A percentile compares a stretch with the other conserved stretches of the same genome.
Evolutionary conservation across 1,140 invertebrate species (phyloP).

Genomic region (Rhagoletis pomonella): DNA sequence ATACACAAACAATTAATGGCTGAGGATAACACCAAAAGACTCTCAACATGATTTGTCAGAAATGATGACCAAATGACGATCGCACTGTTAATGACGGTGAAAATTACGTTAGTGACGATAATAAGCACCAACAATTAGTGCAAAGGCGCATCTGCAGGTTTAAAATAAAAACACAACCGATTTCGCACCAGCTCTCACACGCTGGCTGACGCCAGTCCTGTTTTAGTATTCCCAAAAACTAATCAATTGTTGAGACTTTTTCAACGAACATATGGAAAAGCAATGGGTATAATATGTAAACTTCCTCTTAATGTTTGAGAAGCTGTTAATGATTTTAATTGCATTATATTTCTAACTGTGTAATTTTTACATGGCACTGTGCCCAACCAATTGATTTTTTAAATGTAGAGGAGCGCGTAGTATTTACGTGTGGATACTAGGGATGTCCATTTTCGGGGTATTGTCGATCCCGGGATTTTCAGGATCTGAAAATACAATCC

Average conservation of each 20-base stretch:
- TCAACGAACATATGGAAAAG: slow-evolving; percentile 13
- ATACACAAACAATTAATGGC: slow-evolving; percentile 60
- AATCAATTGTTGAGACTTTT: slow-evolving; percentile 31
- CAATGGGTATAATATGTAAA: slow-evolving; percentile 66
- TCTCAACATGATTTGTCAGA: slow-evolving; percentile 71
- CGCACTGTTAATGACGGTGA: slow-evolving; percentile 37
- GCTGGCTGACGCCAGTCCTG: neutral
- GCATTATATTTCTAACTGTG: slow-evolving; percentile 36
- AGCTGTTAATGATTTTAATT: slow-evolving; percentile 56
- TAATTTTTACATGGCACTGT: slow-evolving; percentile 60
- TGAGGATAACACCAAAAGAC: slow-evolving; percentile 70
- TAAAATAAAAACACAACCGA: neutral
- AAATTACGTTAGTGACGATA: slow-evolving; percentile 14
- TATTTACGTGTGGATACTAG: no score
- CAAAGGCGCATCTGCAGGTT: slow-evolving; percentile 21
- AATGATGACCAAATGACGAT: slow-evolving; percentile 51
- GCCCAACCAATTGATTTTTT: slow-evolving; percentile 53
- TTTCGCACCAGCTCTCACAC: slow-evolving; percentile 58
- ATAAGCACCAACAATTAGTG: slow-evolving; percentile 32
- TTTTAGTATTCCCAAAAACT: slow-evolving; percentile 9
- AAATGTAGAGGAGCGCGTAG: neutral
- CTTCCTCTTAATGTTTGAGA: slow-evolving; percentile 65
- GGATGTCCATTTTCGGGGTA: no score
- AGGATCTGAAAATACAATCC: no score
- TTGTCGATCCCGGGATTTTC: no score